A percentile compares a stretch with the other conserved stretches of the same genome.
These are phyloP conservation scores for Drosophila ambigua DNA, from an alignment of 1,140 invertebrate species.

Conservation along the genomic window DNA sequence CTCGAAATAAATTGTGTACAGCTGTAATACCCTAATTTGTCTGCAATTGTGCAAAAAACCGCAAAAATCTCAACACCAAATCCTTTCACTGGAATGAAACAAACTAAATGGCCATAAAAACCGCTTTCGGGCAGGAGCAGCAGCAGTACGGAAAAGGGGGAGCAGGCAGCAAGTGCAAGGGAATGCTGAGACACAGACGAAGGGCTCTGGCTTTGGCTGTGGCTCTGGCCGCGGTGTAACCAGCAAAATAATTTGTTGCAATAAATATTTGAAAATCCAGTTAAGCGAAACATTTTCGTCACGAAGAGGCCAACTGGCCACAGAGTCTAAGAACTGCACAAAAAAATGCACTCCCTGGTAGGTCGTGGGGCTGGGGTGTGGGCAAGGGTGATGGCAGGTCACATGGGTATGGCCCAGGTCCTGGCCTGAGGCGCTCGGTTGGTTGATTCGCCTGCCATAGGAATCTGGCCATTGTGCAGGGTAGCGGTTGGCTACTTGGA, in stretches of 20 bases:
- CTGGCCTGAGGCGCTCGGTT: conserved; percentile 16
- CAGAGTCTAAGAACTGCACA: conserved; percentile 45
- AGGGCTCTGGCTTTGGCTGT: conserved; percentile 5
- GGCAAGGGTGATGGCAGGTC: neutral
- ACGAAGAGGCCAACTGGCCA: conserved; percentile 63
- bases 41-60: conserved; percentile 54
- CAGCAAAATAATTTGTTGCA: conserved; percentile 80
- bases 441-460: conserved; percentile 1
- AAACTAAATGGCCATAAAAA: conserved; percentile 79
- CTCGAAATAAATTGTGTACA: conserved; percentile 30
- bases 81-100: conserved; percentile 52
- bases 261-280: conserved; percentile 83
- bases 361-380: neutral
- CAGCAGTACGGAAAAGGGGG: neutral
- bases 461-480: conserved; percentile 13
- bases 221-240: conserved; percentile 46
- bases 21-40: conserved; percentile 59
- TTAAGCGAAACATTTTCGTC: conserved; percentile 81
- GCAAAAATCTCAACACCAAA: conserved; percentile 48
- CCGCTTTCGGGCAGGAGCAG: conserved; percentile 34
- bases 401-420: conserved; percentile 2
- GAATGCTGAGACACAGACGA: conserved; percentile 46
- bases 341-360: conserved; percentile 44
- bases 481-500: neutral
- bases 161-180: neutral